Base-by-base conservation (phyloP, 1,140 invertebrate genomes). In the Pentalonia nigronervosa region DNA sequence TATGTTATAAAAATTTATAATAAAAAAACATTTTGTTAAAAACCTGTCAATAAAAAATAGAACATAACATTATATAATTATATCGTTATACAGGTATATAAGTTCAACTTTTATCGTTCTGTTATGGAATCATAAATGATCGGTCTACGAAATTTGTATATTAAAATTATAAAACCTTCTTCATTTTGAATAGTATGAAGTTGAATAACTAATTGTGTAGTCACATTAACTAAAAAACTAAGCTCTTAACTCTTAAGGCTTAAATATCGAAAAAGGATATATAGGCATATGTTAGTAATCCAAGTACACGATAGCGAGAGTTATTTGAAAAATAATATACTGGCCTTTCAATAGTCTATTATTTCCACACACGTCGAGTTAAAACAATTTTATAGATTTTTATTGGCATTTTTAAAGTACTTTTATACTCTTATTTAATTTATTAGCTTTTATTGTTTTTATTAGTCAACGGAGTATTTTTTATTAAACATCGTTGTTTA, bases 301-400 rank as follows among this genome's bases (percentile, higher is more conserved):
- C 30, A n/a, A 67, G 60, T 14, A 67, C 60, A 67, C 60, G 30
- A n/a, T n/a, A 17, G 56, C 25, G 25, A 60, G 30, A 14, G 14
- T 67, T 67, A 67, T n/a, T 67, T 67, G 60, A 67, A 67, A 67
- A 67, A 67, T 67, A 67, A 67, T 67, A 67, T n/a, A 67, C 60
- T 4, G 60, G 4, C 60, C 14, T n/a, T 67, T n/a, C 60, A 67
- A 67, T 17, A 67, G 60, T n/a, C 60, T 67, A n/a, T 67, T 67
- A n/a, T n/a, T n/a, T 67, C 60, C 60, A n/a, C 60, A n/a, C 30
- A 17, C 3, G 30, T 67, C 14, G 30, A 67, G 60, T 67, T 67
- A n/a, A 17, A 67, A 67, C n/a, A 67, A 67, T 67, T 67, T n/a
- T n/a, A 67, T 67, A 67, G 30, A n/a, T 67, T 67, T 67, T 67